phyloP scores from a whole-genome alignment of 2,797 vertebrate species.

The Parauchenoglanis punctatus region DNA sequence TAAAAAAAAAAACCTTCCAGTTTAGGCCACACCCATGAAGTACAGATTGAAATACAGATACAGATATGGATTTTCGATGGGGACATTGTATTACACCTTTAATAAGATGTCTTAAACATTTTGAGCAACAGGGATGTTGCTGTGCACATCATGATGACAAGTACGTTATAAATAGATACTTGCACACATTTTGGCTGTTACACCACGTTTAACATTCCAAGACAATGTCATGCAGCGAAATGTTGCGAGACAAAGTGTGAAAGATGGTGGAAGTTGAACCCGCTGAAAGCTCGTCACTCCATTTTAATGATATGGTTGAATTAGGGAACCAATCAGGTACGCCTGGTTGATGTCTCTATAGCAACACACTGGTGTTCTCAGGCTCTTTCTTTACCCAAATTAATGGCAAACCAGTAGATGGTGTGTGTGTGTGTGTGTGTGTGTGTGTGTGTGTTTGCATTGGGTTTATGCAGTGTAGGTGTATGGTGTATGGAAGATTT shows the following conservation, averaged over 20 bases:
- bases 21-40: background rate
- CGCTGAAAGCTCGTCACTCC: conserved; percentile 26
- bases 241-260: background rate
- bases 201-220: background rate
- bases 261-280: conserved; percentile 2
- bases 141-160: background rate
- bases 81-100: background rate
- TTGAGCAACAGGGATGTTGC: background rate
- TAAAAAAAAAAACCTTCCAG: background rate
- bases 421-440: conserved; percentile 13
- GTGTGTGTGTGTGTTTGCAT: conserved; percentile 11
- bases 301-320: conserved; percentile 57
- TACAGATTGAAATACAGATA: background rate
- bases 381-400: conserved; percentile 52
- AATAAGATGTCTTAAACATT: background rate
- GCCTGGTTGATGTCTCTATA: conserved; percentile 72
- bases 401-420: conserved; percentile 45
- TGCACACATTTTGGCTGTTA: conserved; percentile 13
- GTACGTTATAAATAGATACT: conserved; percentile 21
- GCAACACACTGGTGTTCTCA: conserved; percentile 71
- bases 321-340: conserved; percentile 65
- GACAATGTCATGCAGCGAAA: background rate
- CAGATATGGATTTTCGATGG: background rate
- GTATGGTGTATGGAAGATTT: background rate
- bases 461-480: background rate